Conservation (phyloP, 2,797 vertebrate species). For the Syndactyla subalaris region DNA sequence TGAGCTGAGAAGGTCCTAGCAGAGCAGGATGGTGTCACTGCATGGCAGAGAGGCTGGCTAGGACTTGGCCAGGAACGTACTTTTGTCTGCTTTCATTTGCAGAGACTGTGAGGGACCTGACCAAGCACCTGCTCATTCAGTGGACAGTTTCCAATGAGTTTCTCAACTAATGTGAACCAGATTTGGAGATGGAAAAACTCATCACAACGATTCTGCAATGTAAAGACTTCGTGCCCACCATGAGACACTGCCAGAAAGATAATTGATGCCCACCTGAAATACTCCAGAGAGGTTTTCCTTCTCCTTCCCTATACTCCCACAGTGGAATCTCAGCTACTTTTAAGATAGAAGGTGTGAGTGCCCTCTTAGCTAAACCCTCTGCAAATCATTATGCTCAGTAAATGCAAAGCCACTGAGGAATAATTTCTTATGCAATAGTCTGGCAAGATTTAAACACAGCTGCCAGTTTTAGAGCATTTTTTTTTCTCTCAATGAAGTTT, state of each 20-base stretch:
- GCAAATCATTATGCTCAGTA: not conserved
- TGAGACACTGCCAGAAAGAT: not conserved
- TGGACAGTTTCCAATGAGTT: not conserved
- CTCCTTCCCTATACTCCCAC: not conserved
- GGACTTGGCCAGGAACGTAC: not conserved
- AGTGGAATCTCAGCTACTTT: not conserved
- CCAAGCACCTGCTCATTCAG: not conserved
- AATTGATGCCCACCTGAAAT: not conserved
- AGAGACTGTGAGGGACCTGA: not conserved
- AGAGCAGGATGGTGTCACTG: not conserved
- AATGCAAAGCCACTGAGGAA: not conserved
- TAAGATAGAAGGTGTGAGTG: not conserved
- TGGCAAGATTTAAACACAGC: conserved; percentile 15
- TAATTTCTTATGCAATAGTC: conserved; percentile 9
- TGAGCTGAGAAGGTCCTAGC: not conserved
- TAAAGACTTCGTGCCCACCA: not conserved
- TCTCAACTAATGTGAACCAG: not conserved
- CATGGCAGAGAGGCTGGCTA: not conserved
- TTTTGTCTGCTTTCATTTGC: not conserved
- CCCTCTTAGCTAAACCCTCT: not conserved
- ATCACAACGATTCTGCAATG: not conserved
- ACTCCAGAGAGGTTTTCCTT: not conserved
- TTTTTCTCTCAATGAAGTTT: not conserved
- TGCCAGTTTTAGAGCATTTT: not conserved
- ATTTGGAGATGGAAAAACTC: not conserved